Evolutionary conservation across 1,140 invertebrate species (phyloP).

Genomic region (Drosophila grimshawi): DNA sequence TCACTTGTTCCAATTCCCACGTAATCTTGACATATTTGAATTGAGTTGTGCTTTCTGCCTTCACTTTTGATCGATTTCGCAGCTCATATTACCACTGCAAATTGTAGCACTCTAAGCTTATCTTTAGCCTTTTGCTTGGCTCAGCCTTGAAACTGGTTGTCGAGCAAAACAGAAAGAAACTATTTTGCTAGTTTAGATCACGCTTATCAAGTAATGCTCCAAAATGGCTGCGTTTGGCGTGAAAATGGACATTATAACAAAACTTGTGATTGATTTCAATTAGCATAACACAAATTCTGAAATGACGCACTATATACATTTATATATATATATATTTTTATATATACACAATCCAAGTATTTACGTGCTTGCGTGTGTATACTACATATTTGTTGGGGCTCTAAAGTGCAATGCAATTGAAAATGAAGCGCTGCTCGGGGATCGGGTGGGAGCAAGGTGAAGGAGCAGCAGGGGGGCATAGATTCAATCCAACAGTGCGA

Average conservation of each 20-base stretch:
- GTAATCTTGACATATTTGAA: constrained; percentile 57
- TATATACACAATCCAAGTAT: neutral
- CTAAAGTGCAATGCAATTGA: constrained; percentile 66
- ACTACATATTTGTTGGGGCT: constrained; percentile 11
- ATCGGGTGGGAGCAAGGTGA: neutral
- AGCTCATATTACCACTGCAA: constrained; percentile 3
- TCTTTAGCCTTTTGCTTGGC: neutral
- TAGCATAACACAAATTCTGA: constrained; percentile 27
- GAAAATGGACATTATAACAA: neutral
- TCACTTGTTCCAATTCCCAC: constrained; percentile 57
- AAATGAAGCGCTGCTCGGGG: constrained; percentile 54
- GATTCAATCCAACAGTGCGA: constrained; percentile 9
- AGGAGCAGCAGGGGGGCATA: neutral
- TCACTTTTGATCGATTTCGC: constrained; percentile 21
- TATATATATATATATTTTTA: constrained; percentile 23
- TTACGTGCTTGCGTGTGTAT: neutral
- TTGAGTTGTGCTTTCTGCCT: neutral
- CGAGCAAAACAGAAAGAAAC: neutral
- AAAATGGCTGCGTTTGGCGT: neutral
- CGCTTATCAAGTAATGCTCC: neutral
- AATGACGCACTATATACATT: constrained; percentile 32
- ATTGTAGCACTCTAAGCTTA: constrained; percentile 16
- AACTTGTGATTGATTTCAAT: constrained; percentile 26
- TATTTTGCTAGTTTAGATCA: neutral
- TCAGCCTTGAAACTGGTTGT: constrained; percentile 2